A percentile compares a stretch with the other conserved stretches of the same genome.
These are phyloP conservation scores for Sinosuthora webbiana DNA, from an alignment of 2,113 vertebrate genomes.

Conservation along the genomic window DNA sequence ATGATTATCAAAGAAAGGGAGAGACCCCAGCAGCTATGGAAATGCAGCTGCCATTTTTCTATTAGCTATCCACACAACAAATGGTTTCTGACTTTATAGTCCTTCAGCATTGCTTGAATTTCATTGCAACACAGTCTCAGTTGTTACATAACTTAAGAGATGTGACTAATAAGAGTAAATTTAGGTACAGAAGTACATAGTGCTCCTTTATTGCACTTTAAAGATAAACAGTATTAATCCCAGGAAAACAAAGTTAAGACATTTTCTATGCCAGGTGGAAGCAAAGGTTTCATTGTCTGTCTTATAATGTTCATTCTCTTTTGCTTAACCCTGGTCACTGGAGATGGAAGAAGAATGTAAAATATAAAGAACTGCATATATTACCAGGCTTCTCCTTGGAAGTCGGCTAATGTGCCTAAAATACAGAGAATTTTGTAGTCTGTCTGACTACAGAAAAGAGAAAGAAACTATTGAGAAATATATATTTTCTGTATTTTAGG, in stretches of 20 bases:
- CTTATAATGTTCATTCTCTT: neutral
- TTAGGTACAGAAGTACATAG: neutral
- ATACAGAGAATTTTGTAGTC: neutral
- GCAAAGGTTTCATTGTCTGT: neutral
- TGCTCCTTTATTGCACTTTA: neutral
- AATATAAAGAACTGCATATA: neutral
- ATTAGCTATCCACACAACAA: neutral
- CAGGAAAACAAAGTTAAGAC: neutral
- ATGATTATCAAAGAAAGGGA: neutral
- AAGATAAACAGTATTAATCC: neutral
- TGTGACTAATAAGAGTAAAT: neutral
- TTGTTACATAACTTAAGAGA: neutral
- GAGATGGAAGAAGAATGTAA: neutral
- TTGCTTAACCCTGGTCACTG: neutral
- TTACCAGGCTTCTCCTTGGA: neutral
- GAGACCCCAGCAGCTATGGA: neutral
- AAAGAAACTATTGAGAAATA: neutral
- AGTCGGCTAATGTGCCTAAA: neutral
- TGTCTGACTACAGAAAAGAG: neutral
- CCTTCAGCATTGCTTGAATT: neutral
- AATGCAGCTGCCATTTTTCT: neutral
- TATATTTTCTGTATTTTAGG: neutral
- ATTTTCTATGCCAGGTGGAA: neutral
- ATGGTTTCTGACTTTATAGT: neutral
- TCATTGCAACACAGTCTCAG: neutral